Conservation (phyloP, 2,888 invertebrate genomes). For the Drosophila mercatorum region DNA sequence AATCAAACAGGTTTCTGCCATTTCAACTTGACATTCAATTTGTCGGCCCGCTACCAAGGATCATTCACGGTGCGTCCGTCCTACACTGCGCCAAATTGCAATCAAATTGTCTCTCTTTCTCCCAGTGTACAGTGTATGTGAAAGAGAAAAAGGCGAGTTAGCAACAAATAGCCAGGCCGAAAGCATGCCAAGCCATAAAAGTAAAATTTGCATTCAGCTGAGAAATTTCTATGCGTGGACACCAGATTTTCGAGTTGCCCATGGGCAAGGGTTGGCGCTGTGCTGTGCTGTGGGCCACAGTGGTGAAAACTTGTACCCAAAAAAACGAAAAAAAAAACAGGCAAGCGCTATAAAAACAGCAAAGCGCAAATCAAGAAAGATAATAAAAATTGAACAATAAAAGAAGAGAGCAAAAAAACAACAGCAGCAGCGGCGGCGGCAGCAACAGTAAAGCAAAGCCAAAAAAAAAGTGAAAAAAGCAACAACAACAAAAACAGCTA, state of each 20-base stretch:
- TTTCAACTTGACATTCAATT: conserved; percentile 60
- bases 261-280: conserved; percentile 29
- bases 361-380: conserved; percentile 70
- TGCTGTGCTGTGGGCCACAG: conserved; percentile 15
- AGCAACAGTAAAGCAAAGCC: conserved; percentile 25
- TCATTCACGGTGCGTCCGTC: conserved; percentile 2
- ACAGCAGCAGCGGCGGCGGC: conserved; percentile 1
- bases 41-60: conserved; percentile 39
- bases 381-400: conserved; percentile 65
- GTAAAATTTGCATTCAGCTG: conserved; percentile 58
- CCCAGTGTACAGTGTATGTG: no score
- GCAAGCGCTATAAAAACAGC: conserved; percentile 52
- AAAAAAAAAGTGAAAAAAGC: conserved; percentile 15
- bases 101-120: conserved; percentile 23
- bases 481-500: conserved; percentile 26
- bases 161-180: background rate
- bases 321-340: conserved; percentile 1
- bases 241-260: conserved; percentile 54
- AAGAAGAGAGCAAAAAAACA: conserved; percentile 24
- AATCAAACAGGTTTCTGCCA: conserved; percentile 70
- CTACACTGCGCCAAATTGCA: conserved; percentile 26
- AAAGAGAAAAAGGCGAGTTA: background rate
- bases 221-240: conserved; percentile 59
- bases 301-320: conserved; percentile 56
- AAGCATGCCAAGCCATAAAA: conserved; percentile 56